Evolutionary conservation across 2,888 invertebrate species (phyloP).

Genomic region (Drosophila borealis): DNA sequence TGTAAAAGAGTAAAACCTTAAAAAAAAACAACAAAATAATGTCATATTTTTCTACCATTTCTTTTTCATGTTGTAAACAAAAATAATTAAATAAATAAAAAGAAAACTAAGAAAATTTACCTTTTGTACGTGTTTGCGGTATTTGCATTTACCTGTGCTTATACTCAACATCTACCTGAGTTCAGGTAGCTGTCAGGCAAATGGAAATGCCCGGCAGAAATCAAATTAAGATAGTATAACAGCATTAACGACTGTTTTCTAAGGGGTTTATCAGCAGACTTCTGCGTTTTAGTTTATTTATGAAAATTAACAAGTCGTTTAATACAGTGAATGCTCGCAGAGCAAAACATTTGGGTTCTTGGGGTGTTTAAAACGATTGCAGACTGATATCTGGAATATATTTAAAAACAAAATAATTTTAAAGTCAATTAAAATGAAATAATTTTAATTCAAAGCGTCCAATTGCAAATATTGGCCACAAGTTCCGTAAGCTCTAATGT

Average conservation of each 20-base stretch:
- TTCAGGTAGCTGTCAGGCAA: conserved; percentile 7
- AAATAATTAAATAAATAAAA: conserved; percentile 29
- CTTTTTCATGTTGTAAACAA: conserved; percentile 79
- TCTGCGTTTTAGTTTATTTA: background rate
- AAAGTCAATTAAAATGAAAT: too few relatives aligned
- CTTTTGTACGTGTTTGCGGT: background rate
- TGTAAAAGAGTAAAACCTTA: conserved; percentile 41
- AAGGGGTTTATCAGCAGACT: background rate
- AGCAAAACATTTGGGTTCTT: too few relatives aligned
- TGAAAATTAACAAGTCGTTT: background rate
- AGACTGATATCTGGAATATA: too few relatives aligned
- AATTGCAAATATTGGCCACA: too few relatives aligned
- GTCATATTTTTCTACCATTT: conserved; percentile 78
- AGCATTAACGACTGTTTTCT: background rate
- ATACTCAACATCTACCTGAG: conserved; percentile 3
- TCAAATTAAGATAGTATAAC: background rate
- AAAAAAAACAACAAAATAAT: conserved; percentile 52
- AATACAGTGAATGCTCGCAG: background rate
- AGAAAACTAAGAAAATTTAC: conserved; percentile 16
- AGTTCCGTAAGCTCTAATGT: too few relatives aligned
- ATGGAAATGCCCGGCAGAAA: conserved; percentile 5
- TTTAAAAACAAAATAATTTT: too few relatives aligned
- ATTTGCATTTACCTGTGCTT: conserved; percentile 5
- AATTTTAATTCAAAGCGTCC: too few relatives aligned
- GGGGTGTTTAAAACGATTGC: too few relatives aligned